Evolutionary conservation across 1,140 invertebrate genomes (phyloP).

Genomic region (Leptinotarsa texana): DNA sequence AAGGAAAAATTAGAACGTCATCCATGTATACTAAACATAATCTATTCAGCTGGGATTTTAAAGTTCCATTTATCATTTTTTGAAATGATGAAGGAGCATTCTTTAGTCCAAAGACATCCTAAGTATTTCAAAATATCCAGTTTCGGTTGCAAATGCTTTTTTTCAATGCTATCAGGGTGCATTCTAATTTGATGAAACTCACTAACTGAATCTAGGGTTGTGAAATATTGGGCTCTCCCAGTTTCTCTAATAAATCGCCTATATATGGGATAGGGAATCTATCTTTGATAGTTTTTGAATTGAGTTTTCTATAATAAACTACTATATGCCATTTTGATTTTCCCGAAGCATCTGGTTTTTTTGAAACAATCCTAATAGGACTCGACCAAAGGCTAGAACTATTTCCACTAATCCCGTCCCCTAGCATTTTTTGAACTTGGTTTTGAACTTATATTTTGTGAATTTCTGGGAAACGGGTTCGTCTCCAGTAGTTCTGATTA

Average conservation of each 20-base stretch:
- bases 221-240: neutral
- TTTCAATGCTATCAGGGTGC: neutral
- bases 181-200: neutral
- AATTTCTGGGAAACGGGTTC: no score
- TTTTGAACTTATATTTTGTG: no score
- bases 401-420: no score
- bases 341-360: no score
- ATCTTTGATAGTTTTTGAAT: neutral
- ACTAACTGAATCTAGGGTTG: neutral
- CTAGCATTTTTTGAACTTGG: no score
- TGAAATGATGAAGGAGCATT: neutral
- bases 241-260: neutral
- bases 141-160: neutral
- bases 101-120: neutral
- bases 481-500: no score
- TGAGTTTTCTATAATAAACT: neutral
- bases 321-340: neutral
- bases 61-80: neutral
- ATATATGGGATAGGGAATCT: neutral
- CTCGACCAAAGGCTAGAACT: no score
- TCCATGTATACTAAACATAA: slow-evolving; percentile 11
- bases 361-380: no score
- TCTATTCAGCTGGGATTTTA: neutral
- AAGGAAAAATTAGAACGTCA: slow-evolving; percentile 17
- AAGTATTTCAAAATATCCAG: neutral